phyloP scores from a whole-genome alignment of 2,797 vertebrate species.

The Acanthornis magna region DNA sequence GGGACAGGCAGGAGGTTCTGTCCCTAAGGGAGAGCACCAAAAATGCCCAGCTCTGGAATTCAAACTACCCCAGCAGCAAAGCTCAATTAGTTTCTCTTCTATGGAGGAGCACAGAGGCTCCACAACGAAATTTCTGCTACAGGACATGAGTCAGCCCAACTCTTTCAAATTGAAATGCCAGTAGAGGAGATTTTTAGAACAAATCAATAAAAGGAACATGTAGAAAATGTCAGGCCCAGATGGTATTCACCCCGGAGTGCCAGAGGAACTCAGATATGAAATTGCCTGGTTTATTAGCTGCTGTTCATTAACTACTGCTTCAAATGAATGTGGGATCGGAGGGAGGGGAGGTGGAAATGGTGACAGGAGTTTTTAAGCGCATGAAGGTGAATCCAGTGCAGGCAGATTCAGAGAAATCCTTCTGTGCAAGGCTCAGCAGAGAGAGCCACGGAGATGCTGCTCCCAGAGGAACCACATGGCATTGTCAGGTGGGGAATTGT shows the following conservation, averaged over 20 bases:
- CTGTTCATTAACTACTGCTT: conserved; percentile 57
- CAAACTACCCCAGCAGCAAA: neutral
- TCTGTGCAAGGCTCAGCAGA: neutral
- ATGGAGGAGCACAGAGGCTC: neutral
- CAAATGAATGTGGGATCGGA: neutral
- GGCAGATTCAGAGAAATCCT: neutral
- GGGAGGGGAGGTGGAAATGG: neutral
- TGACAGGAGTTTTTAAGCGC: neutral
- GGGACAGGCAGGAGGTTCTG: neutral
- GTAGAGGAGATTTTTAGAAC: conserved; percentile 50
- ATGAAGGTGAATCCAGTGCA: neutral
- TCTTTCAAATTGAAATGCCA: conserved; percentile 63
- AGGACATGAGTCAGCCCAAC: conserved; percentile 55
- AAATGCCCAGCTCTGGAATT: neutral
- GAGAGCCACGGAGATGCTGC: neutral
- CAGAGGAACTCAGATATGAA: conserved; percentile 59
- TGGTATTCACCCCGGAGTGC: conserved; percentile 54
- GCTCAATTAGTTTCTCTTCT: neutral
- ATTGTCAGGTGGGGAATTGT: neutral
- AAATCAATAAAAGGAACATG: conserved; percentile 61
- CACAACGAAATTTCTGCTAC: conserved; percentile 19
- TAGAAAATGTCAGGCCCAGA: conserved; percentile 66
- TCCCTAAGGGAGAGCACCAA: neutral
- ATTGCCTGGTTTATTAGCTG: conserved; percentile 64
- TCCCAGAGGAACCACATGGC: neutral